Evolutionary conservation across 2,113 vertebrate species (phyloP), one percentile per base, ranked within the genome.

Genomic region (Terrapene triunguis): DNA sequence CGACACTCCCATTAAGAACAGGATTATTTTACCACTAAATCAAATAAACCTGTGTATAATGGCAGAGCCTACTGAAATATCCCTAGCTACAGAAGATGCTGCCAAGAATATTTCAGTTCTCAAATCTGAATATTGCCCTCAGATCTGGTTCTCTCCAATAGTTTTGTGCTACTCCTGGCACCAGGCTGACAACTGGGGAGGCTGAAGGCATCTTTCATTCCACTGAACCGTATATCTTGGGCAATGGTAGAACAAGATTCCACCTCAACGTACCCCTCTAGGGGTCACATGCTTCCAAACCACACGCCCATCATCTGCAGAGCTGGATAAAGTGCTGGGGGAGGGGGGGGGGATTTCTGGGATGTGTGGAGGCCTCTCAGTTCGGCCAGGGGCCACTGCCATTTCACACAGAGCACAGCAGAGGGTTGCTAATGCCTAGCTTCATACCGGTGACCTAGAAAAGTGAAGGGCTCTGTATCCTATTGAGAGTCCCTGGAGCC

Each of bases 21-120:
- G 38, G 7, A 92, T 95, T 91, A 97, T 96, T 93, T 97, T 88
- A 54, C 53, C 96, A 87, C 53, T 0, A 89, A 88, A 44, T 83
- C 82, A 95, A 97, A 95, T 92, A 97, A 92, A 92, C 44, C 38
- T 0, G 0, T 24, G 59, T 27, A 11, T 69, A 82, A 87, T 72
- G 81, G 32, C 92, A 95, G 79, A 32, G 74, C 25, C 16, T 95
- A 87, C 94, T 47, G 76, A 32, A 89, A 89, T 55, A 78, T 89
- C 94, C 95, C 93, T 85, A 90, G 83, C 92, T 95, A 62, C 47
- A 14, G 47, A 65, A 85, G 44, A 44, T 0, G 0, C 69, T 72
- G 87, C 47, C 89, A 87, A 74, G 4, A 3, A 65, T 1, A 3
- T 6, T 80, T 48, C 84, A 6, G 0, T 88, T 53, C 55, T 76